A percentile compares a stretch with the other conserved stretches of the same genome.
These are phyloP conservation scores for Tubulanus polymorphus DNA, from an alignment of 2,888 invertebrate genomes.

Conservation along the genomic window DNA sequence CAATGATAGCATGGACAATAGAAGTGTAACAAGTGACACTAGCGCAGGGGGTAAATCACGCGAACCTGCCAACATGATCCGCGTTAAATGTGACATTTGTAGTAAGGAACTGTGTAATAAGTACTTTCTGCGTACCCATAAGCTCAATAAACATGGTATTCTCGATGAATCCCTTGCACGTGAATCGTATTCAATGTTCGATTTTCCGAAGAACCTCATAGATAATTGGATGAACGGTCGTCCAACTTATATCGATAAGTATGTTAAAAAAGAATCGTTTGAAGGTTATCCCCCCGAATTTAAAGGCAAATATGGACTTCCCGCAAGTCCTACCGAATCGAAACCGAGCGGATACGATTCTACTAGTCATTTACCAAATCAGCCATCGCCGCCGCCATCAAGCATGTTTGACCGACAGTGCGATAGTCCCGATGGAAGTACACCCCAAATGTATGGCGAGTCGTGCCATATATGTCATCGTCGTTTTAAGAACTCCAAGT, in stretches of 20 bases:
- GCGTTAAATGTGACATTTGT: conserved; percentile 50
- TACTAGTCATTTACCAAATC: not conserved
- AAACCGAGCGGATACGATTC: not conserved
- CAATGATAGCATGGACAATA: not conserved
- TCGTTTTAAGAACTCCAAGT: conserved; percentile 34
- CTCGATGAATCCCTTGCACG: not conserved
- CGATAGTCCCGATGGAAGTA: conserved; percentile 4
- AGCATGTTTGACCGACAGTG: not conserved
- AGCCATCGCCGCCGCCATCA: conserved; percentile 16
- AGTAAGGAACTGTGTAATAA: conserved; percentile 54
- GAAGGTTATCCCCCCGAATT: too few species aligned
- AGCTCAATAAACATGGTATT: conserved; percentile 52
- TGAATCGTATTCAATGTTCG: not conserved
- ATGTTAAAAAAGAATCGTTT: not conserved
- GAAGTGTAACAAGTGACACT: not conserved
- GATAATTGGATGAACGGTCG: not conserved
- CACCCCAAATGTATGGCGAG: conserved; percentile 27
- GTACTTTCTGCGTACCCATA: conserved; percentile 52
- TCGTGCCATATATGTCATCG: conserved; percentile 36
- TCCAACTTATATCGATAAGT: not conserved
- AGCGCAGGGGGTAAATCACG: not conserved
- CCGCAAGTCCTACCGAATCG: not conserved
- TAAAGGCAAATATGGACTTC: too few species aligned
- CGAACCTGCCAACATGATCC: conserved; percentile 42
- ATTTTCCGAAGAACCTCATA: not conserved